These are phyloP conservation scores for Salpingus planirostris DNA, from an alignment of 2,888 invertebrate genomes.

Conservation along the genomic window DNA sequence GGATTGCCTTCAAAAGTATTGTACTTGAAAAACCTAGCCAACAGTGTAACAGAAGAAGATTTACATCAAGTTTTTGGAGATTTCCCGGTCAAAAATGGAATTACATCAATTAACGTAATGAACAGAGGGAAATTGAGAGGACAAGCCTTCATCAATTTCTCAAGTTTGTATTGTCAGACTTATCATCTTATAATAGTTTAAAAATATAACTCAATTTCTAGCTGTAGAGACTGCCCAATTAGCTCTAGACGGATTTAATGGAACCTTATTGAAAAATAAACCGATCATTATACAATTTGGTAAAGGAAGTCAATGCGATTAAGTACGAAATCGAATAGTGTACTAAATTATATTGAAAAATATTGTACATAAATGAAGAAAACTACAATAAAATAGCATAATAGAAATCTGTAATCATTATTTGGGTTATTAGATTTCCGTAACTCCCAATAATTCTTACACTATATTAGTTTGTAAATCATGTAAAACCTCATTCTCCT, in stretches of 20 bases:
- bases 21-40: slow-evolving; percentile 49
- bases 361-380: slow-evolving; percentile 1
- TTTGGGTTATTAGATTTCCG: too few relatives aligned
- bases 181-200: slow-evolving; percentile 1
- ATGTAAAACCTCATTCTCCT: too few relatives aligned
- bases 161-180: too few relatives aligned
- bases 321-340: slow-evolving; percentile 1
- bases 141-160: slow-evolving; percentile 50
- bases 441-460: too few relatives aligned
- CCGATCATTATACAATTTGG: slow-evolving; percentile 13
- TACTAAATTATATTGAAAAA: slow-evolving; percentile 1
- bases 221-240: slow-evolving; percentile 2
- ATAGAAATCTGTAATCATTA: neutral
- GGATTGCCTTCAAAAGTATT: slow-evolving; percentile 47
- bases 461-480: too few relatives aligned
- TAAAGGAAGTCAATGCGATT: too few relatives aligned
- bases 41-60: slow-evolving; percentile 42
- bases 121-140: slow-evolving; percentile 50
- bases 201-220: too few relatives aligned
- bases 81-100: slow-evolving; percentile 27
- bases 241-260: slow-evolving; percentile 6
- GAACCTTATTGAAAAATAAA: slow-evolving; percentile 6
- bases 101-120: slow-evolving; percentile 41
- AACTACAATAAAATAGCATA: neutral
- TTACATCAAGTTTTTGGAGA: slow-evolving; percentile 45